phyloP scores from a whole-genome alignment of 2,888 invertebrate species.

The Herminia tarsipennalis region DNA sequence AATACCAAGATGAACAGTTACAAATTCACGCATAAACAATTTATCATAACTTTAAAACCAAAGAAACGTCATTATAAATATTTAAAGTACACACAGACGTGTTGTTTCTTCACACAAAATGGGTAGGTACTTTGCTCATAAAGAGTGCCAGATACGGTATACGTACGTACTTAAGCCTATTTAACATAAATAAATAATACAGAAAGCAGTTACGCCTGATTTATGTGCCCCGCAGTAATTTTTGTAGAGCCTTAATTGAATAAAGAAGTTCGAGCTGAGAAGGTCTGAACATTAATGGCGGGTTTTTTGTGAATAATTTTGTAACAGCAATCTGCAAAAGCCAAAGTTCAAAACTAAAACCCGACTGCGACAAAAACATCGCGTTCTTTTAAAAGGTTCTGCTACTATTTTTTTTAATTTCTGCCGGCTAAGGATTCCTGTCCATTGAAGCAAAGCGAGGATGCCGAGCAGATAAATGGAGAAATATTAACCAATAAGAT shows the following conservation, averaged over 20 bases:
- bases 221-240: constrained; percentile 68
- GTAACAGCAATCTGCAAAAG: no score
- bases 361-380: no score
- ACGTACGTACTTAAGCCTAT: constrained; percentile 64
- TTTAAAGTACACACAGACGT: constrained; percentile 16
- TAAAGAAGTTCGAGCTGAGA: constrained; percentile 59
- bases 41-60: constrained; percentile 13
- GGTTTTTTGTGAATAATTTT: no score
- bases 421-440: no score
- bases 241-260: constrained; percentile 71
- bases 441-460: no score
- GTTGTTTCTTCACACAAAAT: constrained; percentile 26
- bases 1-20: no score
- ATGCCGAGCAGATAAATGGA: no score
- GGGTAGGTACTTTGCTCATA: constrained; percentile 39
- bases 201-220: constrained; percentile 68
- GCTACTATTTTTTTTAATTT: no score
- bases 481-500: no score
- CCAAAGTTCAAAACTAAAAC: no score
- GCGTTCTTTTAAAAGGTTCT: no score
- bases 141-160: constrained; percentile 51
- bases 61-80: constrained; percentile 23
- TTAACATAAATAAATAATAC: constrained; percentile 77
- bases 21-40: no score
- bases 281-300: constrained; percentile 5